Base-by-base conservation (phyloP, 2,113 vertebrate genomes). In the Onychostoma macrolepis region DNA sequence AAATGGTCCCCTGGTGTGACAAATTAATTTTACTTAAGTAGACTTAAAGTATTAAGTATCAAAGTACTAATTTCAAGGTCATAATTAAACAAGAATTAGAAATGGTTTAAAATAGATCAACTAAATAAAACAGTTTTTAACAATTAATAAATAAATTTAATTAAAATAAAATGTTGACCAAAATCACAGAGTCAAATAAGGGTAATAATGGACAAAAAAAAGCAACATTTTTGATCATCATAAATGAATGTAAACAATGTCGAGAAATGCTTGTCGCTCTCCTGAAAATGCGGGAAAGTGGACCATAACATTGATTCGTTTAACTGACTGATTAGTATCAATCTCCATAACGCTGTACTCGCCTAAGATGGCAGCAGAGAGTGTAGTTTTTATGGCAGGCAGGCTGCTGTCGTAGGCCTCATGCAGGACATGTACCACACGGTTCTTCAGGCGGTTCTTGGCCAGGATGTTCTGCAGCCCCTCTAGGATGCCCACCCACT, bases 401-500 rank as follows among this genome's bases (percentile, higher is more conserved):
- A 99, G 94, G 0, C 96, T 94, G 89, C 97, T 96, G 90, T 99
- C 97, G 43, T 99, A 99, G 86, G 97, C 98, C 93, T 99, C 98
- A 36, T 97, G 97, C 3, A 97, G 94, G 19, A 95, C 77, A 41
- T 99, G 98, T 72, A 99, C 97, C 7, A 94, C 93, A 36, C 94
- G 96, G 93, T 93, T 97, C 91, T 90, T 95, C 87, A 99, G 95
- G 56, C 92, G 94, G 94, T 99, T 99, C 93, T 99, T 97, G 87
- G 95, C 95, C 78, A 99, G 93, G 93, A 99, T 97, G 83, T 91
- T 95, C 93, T 97, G 97, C 74, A 99, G 93, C 4, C 98, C 96
- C 90, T 99, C 98, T 48, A 99, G 94, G 87, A 99, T 97, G 87
- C 98, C 95, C 65, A 99, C 97, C 98, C 98, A 99, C 90, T 97